These are phyloP conservation scores for Salvator merianae DNA, from an alignment of 2,113 vertebrate species.

Conservation along the genomic window DNA sequence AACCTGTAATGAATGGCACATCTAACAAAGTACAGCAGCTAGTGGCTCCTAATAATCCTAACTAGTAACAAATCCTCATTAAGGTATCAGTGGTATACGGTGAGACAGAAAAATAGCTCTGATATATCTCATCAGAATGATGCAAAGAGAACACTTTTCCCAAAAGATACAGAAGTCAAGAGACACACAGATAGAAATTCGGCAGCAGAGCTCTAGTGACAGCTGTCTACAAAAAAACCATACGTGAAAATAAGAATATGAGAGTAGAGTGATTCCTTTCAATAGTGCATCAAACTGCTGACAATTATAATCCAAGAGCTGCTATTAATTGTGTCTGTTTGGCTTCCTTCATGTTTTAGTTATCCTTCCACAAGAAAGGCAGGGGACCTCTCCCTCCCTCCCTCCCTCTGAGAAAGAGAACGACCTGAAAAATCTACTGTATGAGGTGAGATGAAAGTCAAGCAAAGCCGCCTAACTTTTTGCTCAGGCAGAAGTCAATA, in stretches of 20 bases:
- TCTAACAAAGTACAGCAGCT: conserved; percentile 34
- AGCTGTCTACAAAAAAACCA: conserved; percentile 8
- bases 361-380: neutral
- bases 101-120: conserved; percentile 20
- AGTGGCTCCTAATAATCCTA: conserved; percentile 34
- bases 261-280: neutral
- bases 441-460: neutral
- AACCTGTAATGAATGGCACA: neutral
- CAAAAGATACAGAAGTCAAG: neutral
- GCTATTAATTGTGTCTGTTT: conserved; percentile 29
- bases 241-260: neutral
- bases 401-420: too few relatives aligned
- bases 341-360: neutral
- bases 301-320: neutral
- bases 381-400: too few relatives aligned
- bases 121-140: neutral
- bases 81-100: conserved; percentile 26
- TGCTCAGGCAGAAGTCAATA: neutral
- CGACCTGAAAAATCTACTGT: neutral
- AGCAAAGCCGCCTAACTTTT: neutral
- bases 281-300: conserved; percentile 1
- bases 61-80: conserved; percentile 45
- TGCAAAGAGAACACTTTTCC: conserved; percentile 32
- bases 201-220: neutral
- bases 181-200: neutral